Evolutionary conservation across 1,140 invertebrate genomes (phyloP), one percentile per base, ranked within the genome.

Genomic region (Formica exsecta): DNA sequence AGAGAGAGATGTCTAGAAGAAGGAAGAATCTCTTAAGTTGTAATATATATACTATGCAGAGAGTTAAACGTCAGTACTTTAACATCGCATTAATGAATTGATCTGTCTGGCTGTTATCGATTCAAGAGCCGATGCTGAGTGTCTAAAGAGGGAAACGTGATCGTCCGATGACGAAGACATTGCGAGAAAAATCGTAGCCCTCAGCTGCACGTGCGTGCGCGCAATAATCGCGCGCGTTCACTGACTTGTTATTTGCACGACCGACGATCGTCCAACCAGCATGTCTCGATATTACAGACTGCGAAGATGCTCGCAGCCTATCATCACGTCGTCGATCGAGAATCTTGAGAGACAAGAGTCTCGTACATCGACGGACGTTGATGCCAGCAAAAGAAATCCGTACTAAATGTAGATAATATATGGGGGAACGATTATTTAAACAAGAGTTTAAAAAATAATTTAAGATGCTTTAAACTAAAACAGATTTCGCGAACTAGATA

Each of bases 241-340:
- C 84, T 19, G 44, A 64, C 29, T 71, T 85, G 84, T 87, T 86
- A 87, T 86, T 87, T 73, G 71, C 84, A 54, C 13, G 61, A 22
- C 29, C 25, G 44, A 36, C 25, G 29, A 38, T 41, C 83, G 22
- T 73, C 48, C 29, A 54, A 73, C 54, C 8, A 6, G 70, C 70
- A 16, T 16, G 70, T 73, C 16, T 71, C 68, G 41, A 11, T 32
- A 73, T 73, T 29, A 29, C 48, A 19, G 16, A 29, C 48, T n/a
- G 25, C 19, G 19, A 7, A 19, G 44, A 51, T 71, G 13, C 22
- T 71, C n/a, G 48, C 48, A 73, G 70, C 16, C 70, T 73, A 73
- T 73, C 70, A 73, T 73, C 44, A 71, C 41, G 25, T 6, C 44
- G n/a, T 71, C 70, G 48, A 73, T 73, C n/a, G 70, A 54, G 29